Evolutionary conservation across 2,113 vertebrate species (phyloP), one percentile per base, ranked within the genome.

Genomic region (Eudyptes chrysolophus): DNA sequence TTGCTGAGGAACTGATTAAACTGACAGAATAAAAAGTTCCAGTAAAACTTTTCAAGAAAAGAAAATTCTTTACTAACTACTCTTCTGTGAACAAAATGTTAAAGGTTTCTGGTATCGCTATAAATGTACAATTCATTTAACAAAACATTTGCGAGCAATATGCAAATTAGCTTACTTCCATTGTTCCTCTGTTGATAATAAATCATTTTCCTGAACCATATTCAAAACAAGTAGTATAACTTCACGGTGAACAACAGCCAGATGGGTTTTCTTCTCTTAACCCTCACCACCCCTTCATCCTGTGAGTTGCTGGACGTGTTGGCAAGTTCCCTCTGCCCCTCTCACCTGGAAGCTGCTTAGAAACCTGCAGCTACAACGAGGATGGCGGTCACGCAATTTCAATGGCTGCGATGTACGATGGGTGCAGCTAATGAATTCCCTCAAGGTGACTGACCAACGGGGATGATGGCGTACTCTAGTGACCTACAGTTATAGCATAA

Each of bases 171-270:
- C 60, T 58, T 51, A 18, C 30, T 77, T 81, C 24, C 19, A 64
- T 86, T 78, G n/a, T 61, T 96, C 51, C 55, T 90, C 88, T 84
- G 76, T 40, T 82, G 80, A 64, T 84, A 86, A 87, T 74, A 90
- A 94, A 74, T 86, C 10, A 71, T 65, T 90, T 58, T 68, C 55
- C 90, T 94, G 64, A 92, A 94, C 89, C n/a, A 30, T 48, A 32
- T 34, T 93, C n/a, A 81, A 94, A 93, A 46, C 27, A 77, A 95
- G 44, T 62, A 68, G 29, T 72, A 8, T 25, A 92, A 85, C 42
- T 92, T 93, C 71, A 70, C 0, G 0, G 22, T 25, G 83, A 77
- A 51, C 13, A 70, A 34, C 18, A 70, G 13, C n/a, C 75, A 86
- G 40, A 40, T 68, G 52, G 4, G 9, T 76, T 94, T 91, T 68